Evolutionary conservation across 2,888 invertebrate genomes (phyloP), one percentile per base, ranked within the genome.

Genomic region (Euplagia quadripunctaria): DNA sequence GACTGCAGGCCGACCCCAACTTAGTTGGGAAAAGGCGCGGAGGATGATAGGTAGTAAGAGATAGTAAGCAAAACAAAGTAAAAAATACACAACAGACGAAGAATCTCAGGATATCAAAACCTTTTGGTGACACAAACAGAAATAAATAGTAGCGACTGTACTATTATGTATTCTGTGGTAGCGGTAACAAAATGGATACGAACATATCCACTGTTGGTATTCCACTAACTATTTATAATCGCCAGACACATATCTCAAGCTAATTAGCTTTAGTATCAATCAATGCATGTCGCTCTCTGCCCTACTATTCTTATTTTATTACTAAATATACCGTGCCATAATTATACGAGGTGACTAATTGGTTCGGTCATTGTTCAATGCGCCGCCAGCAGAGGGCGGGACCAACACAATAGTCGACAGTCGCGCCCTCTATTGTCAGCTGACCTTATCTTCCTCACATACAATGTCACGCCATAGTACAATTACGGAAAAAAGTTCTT

Each of bases 361-460:
- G 82, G 79, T 72, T 73, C 71, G 75, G 75, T 84, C 83, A 89
- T 91, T 90, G 91, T 91, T 83, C 82, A 83, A 72, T 80, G 77
- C 88, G 87, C 87, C 89, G 85, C 87, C 87, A 84, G 80, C 79
- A 91, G 92, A 91, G 91, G 92, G 92, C 90, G 90, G 88, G 75
- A 71, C 64, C 79, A 84, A 86, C 86, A 87, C 88, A 87, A 88
- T 87, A 86, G 55, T 14, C 86, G 85, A 75, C 84, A 79, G 87
- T 81, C 88, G 87, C 89, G 80, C 91, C 91, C 87, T 87, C 87
- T 84, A 92, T 90, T 92, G 91, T 92, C 80, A 73, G 85, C 51
- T 87, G 89, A 88, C 91, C 91, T 92, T 90, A 87, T 87, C 88
- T 87, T 83, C 71, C 75, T 72, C 79, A 75, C 75, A 78, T 81